Conservation (phyloP, 1,140 invertebrate species). For the Pseudobourletiella spinata region DNA sequence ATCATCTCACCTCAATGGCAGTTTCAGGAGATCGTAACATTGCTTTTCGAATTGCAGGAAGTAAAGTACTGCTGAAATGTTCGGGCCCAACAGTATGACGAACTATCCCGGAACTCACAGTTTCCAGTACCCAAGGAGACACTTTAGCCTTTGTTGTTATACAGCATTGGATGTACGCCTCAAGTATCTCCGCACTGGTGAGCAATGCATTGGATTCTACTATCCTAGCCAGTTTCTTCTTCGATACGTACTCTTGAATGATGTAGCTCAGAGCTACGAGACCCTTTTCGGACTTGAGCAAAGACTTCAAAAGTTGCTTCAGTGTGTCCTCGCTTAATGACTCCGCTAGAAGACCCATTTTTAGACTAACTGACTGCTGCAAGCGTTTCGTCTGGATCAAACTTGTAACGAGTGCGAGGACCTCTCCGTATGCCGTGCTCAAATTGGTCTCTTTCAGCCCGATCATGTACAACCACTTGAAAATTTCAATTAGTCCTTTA, state of each 20-base stretch:
- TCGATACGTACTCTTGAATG: background rate
- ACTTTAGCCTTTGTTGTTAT: slow-evolving; percentile 71
- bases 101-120: slow-evolving; percentile 36
- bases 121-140: slow-evolving; percentile 53
- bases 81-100: slow-evolving; percentile 48
- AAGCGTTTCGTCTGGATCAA: slow-evolving; percentile 1
- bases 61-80: slow-evolving; percentile 63
- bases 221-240: background rate
- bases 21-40: slow-evolving; percentile 91
- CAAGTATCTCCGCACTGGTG: slow-evolving; percentile 53
- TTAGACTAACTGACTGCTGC: background rate
- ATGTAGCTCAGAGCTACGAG: slow-evolving; percentile 9
- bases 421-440: background rate
- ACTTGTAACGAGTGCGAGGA: background rate
- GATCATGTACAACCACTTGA: slow-evolving; percentile 9
- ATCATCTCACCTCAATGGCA: slow-evolving; percentile 23
- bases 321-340: background rate
- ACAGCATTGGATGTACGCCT: slow-evolving; percentile 67
- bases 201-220: background rate
- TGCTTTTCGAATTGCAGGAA: slow-evolving; percentile 80
- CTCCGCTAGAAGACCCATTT: background rate
- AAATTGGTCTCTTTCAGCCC: background rate
- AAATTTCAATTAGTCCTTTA: slow-evolving; percentile 2
- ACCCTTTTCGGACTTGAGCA: slow-evolving; percentile 5
- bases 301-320: background rate